Evolutionary conservation across 2,797 vertebrate genomes (phyloP), one percentile per base, ranked within the genome.

Genomic region (Peromyscus melanophrys): DNA sequence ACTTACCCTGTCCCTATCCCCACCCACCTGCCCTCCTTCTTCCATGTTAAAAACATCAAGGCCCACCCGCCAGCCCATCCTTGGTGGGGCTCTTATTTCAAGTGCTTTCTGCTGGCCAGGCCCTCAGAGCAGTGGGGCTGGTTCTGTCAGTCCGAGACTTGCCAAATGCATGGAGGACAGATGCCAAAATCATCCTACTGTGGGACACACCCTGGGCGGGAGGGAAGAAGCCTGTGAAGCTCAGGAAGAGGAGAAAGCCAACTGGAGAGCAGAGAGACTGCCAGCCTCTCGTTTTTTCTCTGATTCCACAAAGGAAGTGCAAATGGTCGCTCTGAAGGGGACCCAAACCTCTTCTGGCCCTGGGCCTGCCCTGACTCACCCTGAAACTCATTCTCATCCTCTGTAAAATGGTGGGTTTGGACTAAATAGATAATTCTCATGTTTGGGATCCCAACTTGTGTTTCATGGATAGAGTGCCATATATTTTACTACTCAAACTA

Each of bases 111-210:
- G 55, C n/a, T 46, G 69, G 85, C 37, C 59, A 43, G 91, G 83
- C 94, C 91, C 89, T 78, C 0, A 27, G 90, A 97, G 97, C 7
- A 46, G 90, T 3, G 7, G 1, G 31, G 93, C 96, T 97, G 4
- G 17, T 78, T 57, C 87, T 65, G 85, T 95, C 63, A 63, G 27
- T 75, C 55, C 3, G 27, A 92, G 59, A 85, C 76, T 96, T 98
- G 97, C 86, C 89, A 92, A 25, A 61, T 11, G 12, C 85, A 77
- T 83, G 81, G 46, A 94, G 89, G 25, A 75, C 59, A 49, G 96
- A 63, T 25, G 87, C 92, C 89, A 96, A 94, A 67, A 85, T 57
- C 93, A 52, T 75, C 46, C 87, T 55, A 81, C 95, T 97, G 46
- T 34, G 9, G 81, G 93, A 87, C 92, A 97, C 89, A 90, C 97